These are phyloP conservation scores for Kryptolebias marmoratus DNA, from an alignment of 2,113 vertebrate genomes.

Conservation along the genomic window DNA sequence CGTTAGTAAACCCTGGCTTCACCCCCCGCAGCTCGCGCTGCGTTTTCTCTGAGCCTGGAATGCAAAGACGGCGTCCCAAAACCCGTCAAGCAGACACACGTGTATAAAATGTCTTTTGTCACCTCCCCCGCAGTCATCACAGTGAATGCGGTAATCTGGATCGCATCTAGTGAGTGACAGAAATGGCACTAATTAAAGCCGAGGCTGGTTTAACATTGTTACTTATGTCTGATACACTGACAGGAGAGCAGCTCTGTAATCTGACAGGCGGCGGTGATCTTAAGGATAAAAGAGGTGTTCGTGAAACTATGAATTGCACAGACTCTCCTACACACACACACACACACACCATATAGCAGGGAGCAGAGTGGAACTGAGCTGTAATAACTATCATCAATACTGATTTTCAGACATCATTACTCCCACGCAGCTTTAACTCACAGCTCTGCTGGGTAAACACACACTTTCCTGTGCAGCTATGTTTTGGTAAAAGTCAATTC, in stretches of 20 bases:
- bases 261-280: constrained; percentile 19
- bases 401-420: constrained; percentile 51
- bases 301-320: constrained; percentile 14
- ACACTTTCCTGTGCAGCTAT: constrained; percentile 6
- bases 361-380: constrained; percentile 34
- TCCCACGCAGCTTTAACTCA: constrained; percentile 22
- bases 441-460: constrained; percentile 23
- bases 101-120: background rate
- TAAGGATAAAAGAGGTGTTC: constrained; percentile 23
- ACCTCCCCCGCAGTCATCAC: background rate
- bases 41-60: constrained; percentile 6
- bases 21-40: background rate
- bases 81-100: background rate
- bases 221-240: constrained; percentile 4
- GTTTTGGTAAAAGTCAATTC: constrained; percentile 4
- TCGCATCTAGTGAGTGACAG: background rate
- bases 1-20: background rate
- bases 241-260: background rate
- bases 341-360: background rate
- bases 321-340: constrained; percentile 8
- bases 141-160: constrained; percentile 9
- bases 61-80: background rate
- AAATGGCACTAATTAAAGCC: background rate
- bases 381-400: constrained; percentile 58
- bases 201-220: background rate